A percentile compares a stretch with the other conserved stretches of the same genome.
These are phyloP conservation scores for Andrena bicolor DNA, from an alignment of 2,888 invertebrate genomes.

Conservation along the genomic window DNA sequence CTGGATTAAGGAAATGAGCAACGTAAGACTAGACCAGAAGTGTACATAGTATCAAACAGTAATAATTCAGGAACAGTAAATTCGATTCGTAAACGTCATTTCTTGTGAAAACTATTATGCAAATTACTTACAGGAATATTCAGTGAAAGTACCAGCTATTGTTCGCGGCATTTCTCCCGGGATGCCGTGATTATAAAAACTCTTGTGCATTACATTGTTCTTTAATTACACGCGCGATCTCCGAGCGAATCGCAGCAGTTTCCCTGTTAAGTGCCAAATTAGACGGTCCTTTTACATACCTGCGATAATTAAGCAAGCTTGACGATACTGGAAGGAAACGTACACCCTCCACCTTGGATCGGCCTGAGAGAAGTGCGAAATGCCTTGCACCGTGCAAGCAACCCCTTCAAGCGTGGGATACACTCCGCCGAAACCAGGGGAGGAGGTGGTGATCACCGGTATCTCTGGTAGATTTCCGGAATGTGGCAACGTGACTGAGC, in stretches of 20 bases:
- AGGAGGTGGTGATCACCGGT: slow-evolving; percentile 89
- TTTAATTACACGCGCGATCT: slow-evolving; percentile 11
- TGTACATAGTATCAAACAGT: no score
- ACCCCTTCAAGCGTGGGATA: not conserved
- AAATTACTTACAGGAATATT: slow-evolving; percentile 37
- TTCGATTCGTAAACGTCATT: slow-evolving; percentile 17
- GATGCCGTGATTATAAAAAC: slow-evolving; percentile 61
- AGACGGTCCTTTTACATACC: no score
- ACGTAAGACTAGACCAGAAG: no score
- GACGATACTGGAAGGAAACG: no score
- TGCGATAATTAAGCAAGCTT: no score
- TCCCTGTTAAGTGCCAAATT: not conserved
- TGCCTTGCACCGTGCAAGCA: not conserved
- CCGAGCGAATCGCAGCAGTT: not conserved
- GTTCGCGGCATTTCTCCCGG: not conserved
- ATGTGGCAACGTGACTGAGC: slow-evolving; percentile 90
- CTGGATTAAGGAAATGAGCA: no score
- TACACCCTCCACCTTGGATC: not conserved
- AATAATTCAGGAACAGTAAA: not conserved
- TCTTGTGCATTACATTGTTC: not conserved
- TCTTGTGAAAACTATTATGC: slow-evolving; percentile 17
- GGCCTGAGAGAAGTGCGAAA: not conserved
- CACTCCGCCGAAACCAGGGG: slow-evolving; percentile 41
- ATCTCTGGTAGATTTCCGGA: slow-evolving; percentile 92
- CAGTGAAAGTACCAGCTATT: not conserved